Conservation (phyloP, 2,113 vertebrate genomes). For the Xerus inauris region DNA sequence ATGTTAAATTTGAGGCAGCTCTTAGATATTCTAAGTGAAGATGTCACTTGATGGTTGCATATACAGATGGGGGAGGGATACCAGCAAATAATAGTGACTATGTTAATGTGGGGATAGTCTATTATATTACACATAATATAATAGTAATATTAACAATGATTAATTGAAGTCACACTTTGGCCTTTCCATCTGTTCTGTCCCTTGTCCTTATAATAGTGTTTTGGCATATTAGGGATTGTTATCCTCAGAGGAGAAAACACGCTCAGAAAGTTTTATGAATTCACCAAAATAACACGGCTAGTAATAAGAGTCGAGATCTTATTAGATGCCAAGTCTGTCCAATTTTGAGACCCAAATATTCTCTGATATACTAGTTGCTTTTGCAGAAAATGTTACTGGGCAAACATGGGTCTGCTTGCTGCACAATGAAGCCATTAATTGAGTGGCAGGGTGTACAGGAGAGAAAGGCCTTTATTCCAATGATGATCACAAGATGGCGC, state of each 20-base stretch:
- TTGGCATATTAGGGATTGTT: not conserved
- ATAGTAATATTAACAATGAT: not conserved
- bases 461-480: not conserved
- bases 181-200: not conserved
- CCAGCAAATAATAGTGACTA: not conserved
- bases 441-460: not conserved
- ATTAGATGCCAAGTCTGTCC: not conserved
- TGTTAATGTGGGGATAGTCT: not conserved
- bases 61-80: not conserved
- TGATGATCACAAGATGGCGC: not conserved
- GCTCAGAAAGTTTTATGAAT: not conserved
- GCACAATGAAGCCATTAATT: not conserved
- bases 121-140: not conserved
- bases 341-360: not conserved
- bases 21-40: not conserved
- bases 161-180: not conserved
- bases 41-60: not conserved
- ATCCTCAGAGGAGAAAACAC: not conserved
- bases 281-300: not conserved
- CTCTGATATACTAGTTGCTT: not conserved
- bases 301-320: not conserved
- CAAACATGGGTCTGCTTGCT: not conserved
- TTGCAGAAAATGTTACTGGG: not conserved
- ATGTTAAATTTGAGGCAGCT: not conserved
- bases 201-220: not conserved